Evolutionary conservation across 2,113 vertebrate genomes (phyloP).

Genomic region (Rhinolophus sinicus): DNA sequence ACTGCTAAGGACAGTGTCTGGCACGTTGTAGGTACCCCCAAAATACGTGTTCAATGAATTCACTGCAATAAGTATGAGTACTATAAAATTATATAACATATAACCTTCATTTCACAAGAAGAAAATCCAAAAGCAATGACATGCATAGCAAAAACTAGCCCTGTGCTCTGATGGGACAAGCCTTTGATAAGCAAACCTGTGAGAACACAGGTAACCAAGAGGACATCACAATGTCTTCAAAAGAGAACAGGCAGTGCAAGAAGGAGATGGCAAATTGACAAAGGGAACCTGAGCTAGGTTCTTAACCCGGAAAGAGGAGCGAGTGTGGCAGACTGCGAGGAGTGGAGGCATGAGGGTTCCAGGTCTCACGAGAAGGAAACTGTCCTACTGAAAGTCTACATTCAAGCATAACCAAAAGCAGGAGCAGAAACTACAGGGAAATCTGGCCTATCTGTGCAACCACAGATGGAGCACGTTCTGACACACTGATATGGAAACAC

Average conservation of each 20-base stretch:
- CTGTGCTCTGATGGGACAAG: not conserved
- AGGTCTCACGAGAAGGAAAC: not conserved
- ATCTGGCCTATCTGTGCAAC: not conserved
- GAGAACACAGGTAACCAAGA: not conserved
- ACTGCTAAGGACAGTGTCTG: not conserved
- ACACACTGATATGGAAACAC: not conserved
- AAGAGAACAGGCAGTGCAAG: not conserved
- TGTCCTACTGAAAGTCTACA: no score
- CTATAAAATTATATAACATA: not conserved
- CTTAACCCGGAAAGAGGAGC: not conserved
- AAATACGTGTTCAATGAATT: not conserved
- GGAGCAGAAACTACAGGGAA: not conserved
- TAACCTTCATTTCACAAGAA: not conserved
- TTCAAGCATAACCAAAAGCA: not conserved
- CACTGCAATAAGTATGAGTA: not conserved
- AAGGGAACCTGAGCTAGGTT: not conserved
- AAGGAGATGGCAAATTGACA: not conserved
- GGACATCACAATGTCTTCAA: not conserved
- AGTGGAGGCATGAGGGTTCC: not conserved
- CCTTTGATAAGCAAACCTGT: not conserved
- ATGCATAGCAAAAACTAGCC: not conserved
- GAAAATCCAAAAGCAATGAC: not conserved
- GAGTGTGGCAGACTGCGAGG: not conserved
- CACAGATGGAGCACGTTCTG: not conserved
- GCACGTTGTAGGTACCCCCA: not conserved